phyloP scores from a whole-genome alignment of 1,140 invertebrate species.

The Drosophila santomea region DNA sequence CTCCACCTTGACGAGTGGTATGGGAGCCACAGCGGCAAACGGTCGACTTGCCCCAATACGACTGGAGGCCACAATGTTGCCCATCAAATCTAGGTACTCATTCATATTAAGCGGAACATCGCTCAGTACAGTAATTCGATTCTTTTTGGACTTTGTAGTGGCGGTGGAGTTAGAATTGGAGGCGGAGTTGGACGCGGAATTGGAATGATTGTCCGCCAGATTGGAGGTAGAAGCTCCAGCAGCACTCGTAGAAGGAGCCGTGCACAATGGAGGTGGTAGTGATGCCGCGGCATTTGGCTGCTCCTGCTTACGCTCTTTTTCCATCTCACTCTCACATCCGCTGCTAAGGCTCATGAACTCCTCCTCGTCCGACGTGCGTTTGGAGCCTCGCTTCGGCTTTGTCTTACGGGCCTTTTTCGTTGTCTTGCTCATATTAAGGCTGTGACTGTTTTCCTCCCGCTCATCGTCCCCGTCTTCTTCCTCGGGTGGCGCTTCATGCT shows the following conservation, averaged over 20 bases:
- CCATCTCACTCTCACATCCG: conserved; percentile 55
- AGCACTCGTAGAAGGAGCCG: conserved; percentile 58
- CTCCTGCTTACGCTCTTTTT: conserved; percentile 21
- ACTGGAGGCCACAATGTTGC: conserved; percentile 80
- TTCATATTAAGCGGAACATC: conserved; percentile 83
- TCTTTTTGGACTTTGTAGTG: conserved; percentile 70
- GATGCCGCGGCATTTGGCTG: background rate
- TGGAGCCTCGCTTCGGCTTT: conserved; percentile 52
- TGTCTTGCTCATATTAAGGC: conserved; percentile 41
- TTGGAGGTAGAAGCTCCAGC: conserved; percentile 9
- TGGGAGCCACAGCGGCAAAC: conserved; percentile 68
- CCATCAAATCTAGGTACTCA: conserved; percentile 80
- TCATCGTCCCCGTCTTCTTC: conserved; percentile 68
- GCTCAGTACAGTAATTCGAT: conserved; percentile 76
- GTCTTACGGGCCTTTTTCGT: conserved; percentile 65
- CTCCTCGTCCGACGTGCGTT: conserved; percentile 48
- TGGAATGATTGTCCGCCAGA: conserved; percentile 37
- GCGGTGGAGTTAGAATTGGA: conserved; percentile 27
- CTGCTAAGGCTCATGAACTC: conserved; percentile 75
- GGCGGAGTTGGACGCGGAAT: conserved; percentile 36
- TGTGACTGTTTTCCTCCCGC: conserved; percentile 62
- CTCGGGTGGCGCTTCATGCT: conserved; percentile 25
- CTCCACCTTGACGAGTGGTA: conserved; percentile 77
- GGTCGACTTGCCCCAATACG: conserved; percentile 64
- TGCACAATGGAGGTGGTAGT: conserved; percentile 34